Conservation (phyloP, 2,113 vertebrate species). For the Urocolius indicus region DNA sequence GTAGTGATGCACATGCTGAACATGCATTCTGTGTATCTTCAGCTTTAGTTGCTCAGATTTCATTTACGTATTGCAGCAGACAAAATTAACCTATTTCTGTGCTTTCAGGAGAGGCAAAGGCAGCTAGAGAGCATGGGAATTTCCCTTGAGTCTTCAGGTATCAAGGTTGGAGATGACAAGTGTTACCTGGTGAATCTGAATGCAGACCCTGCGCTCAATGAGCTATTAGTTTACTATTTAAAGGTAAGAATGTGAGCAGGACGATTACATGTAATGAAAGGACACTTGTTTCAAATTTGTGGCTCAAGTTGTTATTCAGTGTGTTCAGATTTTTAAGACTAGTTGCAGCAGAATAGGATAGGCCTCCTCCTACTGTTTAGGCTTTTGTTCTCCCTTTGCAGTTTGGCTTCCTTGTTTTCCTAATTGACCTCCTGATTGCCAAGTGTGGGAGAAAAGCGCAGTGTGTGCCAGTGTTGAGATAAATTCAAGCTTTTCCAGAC, state of each 20-base stretch:
- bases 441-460: background rate
- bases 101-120: slow-evolving; percentile 90
- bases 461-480: background rate
- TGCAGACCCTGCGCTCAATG: slow-evolving; percentile 95
- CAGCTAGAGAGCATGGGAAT: slow-evolving; percentile 99
- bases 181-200: slow-evolving; percentile 98
- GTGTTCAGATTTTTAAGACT: background rate
- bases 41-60: background rate
- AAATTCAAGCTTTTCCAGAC: background rate
- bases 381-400: background rate
- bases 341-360: background rate
- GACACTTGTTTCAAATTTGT: background rate
- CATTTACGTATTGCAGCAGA: background rate
- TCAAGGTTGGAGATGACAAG: slow-evolving; percentile 98
- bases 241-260: slow-evolving; percentile 82
- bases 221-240: slow-evolving; percentile 96
- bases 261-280: background rate
- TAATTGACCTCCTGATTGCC: background rate
- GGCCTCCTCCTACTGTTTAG: background rate
- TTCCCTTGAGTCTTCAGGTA: slow-evolving; percentile 96
- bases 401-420: background rate
- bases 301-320: background rate
- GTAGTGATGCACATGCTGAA: accelerated
- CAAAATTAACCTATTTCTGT: background rate
- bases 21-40: background rate